A percentile compares a stretch with the other conserved stretches of the same genome.
Evolutionary conservation across 2,113 vertebrate species (phyloP).

Genomic region (Pseudorasbora parva): DNA sequence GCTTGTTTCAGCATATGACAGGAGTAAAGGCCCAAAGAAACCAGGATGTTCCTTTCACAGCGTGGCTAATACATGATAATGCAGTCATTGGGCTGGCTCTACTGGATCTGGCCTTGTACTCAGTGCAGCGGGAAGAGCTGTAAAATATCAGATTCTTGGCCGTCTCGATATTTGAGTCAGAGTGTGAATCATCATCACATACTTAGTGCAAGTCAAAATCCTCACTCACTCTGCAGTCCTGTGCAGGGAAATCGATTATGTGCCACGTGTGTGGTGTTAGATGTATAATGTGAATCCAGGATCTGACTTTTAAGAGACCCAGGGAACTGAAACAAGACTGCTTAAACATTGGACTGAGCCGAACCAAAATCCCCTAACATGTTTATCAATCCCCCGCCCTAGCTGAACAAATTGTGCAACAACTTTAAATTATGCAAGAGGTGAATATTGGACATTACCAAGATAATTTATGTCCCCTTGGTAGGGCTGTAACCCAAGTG

Average conservation of each 20-base stretch:
- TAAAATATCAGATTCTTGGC: constrained; percentile 57
- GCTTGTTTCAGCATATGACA: constrained; percentile 74
- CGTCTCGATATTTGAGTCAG: constrained; percentile 49
- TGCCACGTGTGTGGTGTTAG: constrained; percentile 41
- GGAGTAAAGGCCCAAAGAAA: constrained; percentile 67
- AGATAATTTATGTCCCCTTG: background rate
- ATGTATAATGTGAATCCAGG: constrained; percentile 34
- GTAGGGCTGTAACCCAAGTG: background rate
- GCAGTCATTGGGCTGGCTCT: constrained; percentile 68
- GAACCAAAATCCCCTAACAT: constrained; percentile 18
- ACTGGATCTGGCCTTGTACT: constrained; percentile 64
- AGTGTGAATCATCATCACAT: constrained; percentile 57
- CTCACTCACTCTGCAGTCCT: constrained; percentile 41
- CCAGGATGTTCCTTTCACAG: constrained; percentile 60
- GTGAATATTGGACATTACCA: constrained; percentile 7
- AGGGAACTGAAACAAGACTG: background rate
- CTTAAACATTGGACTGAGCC: constrained; percentile 4
- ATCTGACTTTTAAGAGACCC: constrained; percentile 7
- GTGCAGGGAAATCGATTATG: constrained; percentile 37
- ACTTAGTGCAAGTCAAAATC: constrained; percentile 46
- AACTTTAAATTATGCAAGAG: constrained; percentile 19
- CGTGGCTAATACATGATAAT: constrained; percentile 59
- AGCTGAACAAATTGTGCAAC: constrained; percentile 23
- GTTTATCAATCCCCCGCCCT: background rate
- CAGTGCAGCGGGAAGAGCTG: constrained; percentile 49